Conservation (phyloP, 1,140 invertebrate species). For the Drosophila tristis region DNA sequence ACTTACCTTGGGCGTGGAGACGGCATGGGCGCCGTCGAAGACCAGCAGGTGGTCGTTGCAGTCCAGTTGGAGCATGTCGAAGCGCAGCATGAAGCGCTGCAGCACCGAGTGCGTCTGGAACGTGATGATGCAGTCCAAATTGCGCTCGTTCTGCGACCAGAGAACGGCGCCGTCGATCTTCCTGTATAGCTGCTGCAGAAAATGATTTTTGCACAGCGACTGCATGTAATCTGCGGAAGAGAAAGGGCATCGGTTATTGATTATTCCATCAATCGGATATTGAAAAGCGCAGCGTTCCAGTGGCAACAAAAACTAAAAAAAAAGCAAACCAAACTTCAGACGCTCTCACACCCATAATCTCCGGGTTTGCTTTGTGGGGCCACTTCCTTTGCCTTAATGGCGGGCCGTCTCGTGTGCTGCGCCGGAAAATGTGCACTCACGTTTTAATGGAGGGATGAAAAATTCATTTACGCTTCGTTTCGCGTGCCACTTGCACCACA, state of each 20-base stretch:
- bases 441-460: slow-evolving; percentile 82
- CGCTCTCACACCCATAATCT: slow-evolving; percentile 7
- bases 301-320: no score
- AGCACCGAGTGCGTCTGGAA: slow-evolving; percentile 97
- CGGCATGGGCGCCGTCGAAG: slow-evolving; percentile 95
- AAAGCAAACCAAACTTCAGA: not conserved
- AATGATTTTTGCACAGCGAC: slow-evolving; percentile 93
- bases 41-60: slow-evolving; percentile 97
- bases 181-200: slow-evolving; percentile 92
- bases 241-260: no score
- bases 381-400: slow-evolving; percentile 50
- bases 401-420: slow-evolving; percentile 67
- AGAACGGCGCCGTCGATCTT: slow-evolving; percentile 96
- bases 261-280: not conserved
- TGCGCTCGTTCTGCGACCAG: slow-evolving; percentile 93
- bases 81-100: slow-evolving; percentile 96
- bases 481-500: slow-evolving; percentile 72
- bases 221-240: slow-evolving; percentile 91
- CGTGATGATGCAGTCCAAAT: slow-evolving; percentile 95
- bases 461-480: slow-evolving; percentile 81
- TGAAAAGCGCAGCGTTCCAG: not conserved
- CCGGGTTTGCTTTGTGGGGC: slow-evolving; percentile 33
- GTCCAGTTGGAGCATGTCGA: slow-evolving; percentile 91
- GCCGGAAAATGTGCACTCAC: slow-evolving; percentile 83
- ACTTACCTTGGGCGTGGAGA: slow-evolving; percentile 92